Evolutionary conservation across 2,888 invertebrate genomes (phyloP).

Genomic region (Physocephala rufipes): DNA sequence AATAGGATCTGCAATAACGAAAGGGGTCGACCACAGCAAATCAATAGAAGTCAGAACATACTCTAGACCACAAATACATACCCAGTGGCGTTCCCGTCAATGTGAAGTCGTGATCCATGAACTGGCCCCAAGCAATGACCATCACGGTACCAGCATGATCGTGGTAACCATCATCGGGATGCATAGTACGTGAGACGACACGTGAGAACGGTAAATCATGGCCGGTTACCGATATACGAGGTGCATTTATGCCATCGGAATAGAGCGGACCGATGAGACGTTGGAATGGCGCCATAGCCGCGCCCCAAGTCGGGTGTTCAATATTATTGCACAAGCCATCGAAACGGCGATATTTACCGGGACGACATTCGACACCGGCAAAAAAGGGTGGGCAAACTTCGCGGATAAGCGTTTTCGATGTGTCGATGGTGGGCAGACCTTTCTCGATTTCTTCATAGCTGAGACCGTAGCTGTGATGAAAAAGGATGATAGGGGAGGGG

Average conservation of each 20-base stretch:
- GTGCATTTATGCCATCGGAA: slow-evolving; percentile 85
- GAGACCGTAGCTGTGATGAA: slow-evolving; percentile 76
- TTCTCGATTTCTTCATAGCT: slow-evolving; percentile 88
- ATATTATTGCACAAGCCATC: slow-evolving; percentile 92
- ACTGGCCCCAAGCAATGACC: slow-evolving; percentile 91
- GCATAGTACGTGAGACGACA: slow-evolving; percentile 88
- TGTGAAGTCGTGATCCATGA: slow-evolving; percentile 94
- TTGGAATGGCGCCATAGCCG: slow-evolving; percentile 84
- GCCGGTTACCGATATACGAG: slow-evolving; percentile 82
- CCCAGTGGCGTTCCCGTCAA: slow-evolving; percentile 88
- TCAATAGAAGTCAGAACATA: background rate
- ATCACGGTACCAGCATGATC: slow-evolving; percentile 94
- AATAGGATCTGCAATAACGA: slow-evolving; percentile 74
- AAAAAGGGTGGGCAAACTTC: slow-evolving; percentile 89
- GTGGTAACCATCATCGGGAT: slow-evolving; percentile 91
- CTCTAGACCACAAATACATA: slow-evolving; percentile 63
- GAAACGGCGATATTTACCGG: slow-evolving; percentile 85
- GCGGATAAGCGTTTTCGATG: slow-evolving; percentile 84
- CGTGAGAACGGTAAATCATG: slow-evolving; percentile 81
- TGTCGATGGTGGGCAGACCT: slow-evolving; percentile 86
- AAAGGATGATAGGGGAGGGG: slow-evolving; percentile 26
- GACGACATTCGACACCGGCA: slow-evolving; percentile 85
- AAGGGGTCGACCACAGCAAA: too few relatives aligned
- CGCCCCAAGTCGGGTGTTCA: slow-evolving; percentile 89
- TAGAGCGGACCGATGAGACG: slow-evolving; percentile 81